Percentiles rank a stretch among this genome's conserved stretches.
Evolutionary conservation across 2,113 vertebrate genomes (phyloP).

Genomic region (Syngnathus typhle): DNA sequence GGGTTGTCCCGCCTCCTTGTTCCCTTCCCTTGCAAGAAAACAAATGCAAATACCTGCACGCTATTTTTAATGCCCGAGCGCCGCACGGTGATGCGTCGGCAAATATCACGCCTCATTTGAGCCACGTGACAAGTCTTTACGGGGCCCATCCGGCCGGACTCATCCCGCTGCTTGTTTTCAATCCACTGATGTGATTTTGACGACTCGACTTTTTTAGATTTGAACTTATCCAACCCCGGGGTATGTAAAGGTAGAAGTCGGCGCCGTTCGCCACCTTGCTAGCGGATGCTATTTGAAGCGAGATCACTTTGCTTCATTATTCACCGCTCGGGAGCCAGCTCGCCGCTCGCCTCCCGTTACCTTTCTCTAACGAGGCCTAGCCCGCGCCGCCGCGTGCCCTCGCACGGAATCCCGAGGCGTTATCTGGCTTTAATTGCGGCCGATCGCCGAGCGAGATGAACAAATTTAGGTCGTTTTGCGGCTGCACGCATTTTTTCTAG

Average conservation of each 20-base stretch:
- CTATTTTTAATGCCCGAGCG: conserved; percentile 49
- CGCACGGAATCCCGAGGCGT: conserved; percentile 57
- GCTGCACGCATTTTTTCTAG: conserved; percentile 50
- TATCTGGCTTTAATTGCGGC: conserved; percentile 63
- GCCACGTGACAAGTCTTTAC: conserved; percentile 63
- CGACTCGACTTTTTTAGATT: no score
- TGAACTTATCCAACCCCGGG: no score
- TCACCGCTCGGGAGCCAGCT: conserved; percentile 48
- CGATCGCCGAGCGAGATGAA: conserved; percentile 64
- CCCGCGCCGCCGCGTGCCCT: conserved; percentile 34
- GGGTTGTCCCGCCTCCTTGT: conserved; percentile 38
- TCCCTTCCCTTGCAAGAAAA: conserved; percentile 34
- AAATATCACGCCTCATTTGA: conserved; percentile 73
- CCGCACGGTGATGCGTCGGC: conserved; percentile 45
- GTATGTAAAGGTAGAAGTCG: conserved; percentile 53
- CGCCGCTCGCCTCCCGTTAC: conserved; percentile 25
- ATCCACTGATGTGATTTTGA: background rate
- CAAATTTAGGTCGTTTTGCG: conserved; percentile 64
- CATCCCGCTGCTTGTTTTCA: conserved; percentile 64
- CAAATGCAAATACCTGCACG: conserved; percentile 68
- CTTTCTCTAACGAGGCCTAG: conserved; percentile 49
- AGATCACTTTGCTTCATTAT: conserved; percentile 48
- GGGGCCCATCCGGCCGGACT: conserved; percentile 51
- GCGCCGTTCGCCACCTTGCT: conserved; percentile 39
- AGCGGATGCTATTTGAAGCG: conserved; percentile 65